These are phyloP conservation scores for Bagarius yarrelli DNA, from an alignment of 2,113 vertebrate genomes.

Conservation along the genomic window DNA sequence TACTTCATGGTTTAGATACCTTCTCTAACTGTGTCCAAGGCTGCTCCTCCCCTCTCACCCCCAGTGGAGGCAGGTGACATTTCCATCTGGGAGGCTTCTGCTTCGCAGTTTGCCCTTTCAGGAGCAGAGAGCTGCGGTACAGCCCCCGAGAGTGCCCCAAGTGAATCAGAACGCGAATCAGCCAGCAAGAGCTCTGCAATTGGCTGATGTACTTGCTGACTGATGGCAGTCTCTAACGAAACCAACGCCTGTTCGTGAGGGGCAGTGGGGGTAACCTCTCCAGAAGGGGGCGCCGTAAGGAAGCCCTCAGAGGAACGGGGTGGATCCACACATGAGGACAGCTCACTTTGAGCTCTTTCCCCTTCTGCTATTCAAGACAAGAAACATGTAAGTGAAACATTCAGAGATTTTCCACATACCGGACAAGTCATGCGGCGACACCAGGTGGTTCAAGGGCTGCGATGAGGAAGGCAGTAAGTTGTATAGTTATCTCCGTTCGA, in stretches of 20 bases:
- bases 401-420: neutral
- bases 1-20: slow-evolving; percentile 69
- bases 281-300: slow-evolving; percentile 81
- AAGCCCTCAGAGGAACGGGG: slow-evolving; percentile 81
- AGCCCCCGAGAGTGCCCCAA: slow-evolving; percentile 73
- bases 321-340: slow-evolving; percentile 72
- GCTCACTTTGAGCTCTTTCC: slow-evolving; percentile 70
- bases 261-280: slow-evolving; percentile 81
- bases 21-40: slow-evolving; percentile 74
- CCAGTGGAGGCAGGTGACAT: slow-evolving; percentile 88
- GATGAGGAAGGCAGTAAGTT: slow-evolving; percentile 91
- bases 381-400: neutral
- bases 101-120: slow-evolving; percentile 76
- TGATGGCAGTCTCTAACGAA: slow-evolving; percentile 80
- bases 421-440: neutral
- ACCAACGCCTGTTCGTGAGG: slow-evolving; percentile 77
- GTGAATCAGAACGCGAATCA: slow-evolving; percentile 72
- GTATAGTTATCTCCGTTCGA: slow-evolving; percentile 90
- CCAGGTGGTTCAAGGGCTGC: slow-evolving; percentile 41
- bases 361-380: slow-evolving; percentile 64
- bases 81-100: slow-evolving; percentile 91
- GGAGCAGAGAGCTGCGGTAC: slow-evolving; percentile 75
- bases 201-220: slow-evolving; percentile 78
- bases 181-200: slow-evolving; percentile 74
- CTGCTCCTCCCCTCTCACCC: slow-evolving; percentile 75